Base-by-base conservation (phyloP, 92 coral and sea anemone species). In the Actinernus sp. region DNA sequence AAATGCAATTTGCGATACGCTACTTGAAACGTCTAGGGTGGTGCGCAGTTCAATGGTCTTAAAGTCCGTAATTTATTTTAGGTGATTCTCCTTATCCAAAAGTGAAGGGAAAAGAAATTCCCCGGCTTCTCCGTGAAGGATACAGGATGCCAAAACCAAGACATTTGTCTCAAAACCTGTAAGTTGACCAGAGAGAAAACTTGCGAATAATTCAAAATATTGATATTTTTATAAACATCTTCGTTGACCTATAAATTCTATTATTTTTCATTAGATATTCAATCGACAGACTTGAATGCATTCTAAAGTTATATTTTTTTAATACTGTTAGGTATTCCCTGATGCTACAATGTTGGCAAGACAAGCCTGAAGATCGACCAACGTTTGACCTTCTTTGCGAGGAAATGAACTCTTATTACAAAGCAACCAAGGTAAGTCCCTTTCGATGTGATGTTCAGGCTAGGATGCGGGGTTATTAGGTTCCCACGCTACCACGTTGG, bases 351-450 rank as follows among this genome's bases (percentile, higher is more conserved):
- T 67, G 74, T 26, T 67, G 74, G 74, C 28, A 43, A 23, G 61
- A 67, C 26, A 67, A 67, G 16, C 74, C 74, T 0, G 39, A 52
- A 26, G 74, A 52, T 26, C 58, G 74, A 9, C 74, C 74, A 1
- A 21, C 49, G 16, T 67, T 67, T 20, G 22, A 27, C 12, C 52
- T 49, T 36, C 49, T 67, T 21, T 50, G 63, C 28, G 27, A 43
- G 4, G n/a, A 43, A 2, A 43, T 43, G 19, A 43, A 43, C n/a
- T 14, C 49, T 18, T 43, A 3, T 43, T 43, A 43, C 49, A 43
- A 43, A 14, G 49, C 49, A 3, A 43, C 49, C 14, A 43, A 43
- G 49, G n/a, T n/a, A n/a, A n/a, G n/a, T n/a, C n/a, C n/a, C n/a
- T n/a, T n/a, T n/a, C n/a, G n/a, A n/a, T n/a, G n/a, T n/a, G n/a